Evolutionary conservation across 2,113 vertebrate species (phyloP), one percentile per base, ranked within the genome.

Genomic region (Gulo gulo): DNA sequence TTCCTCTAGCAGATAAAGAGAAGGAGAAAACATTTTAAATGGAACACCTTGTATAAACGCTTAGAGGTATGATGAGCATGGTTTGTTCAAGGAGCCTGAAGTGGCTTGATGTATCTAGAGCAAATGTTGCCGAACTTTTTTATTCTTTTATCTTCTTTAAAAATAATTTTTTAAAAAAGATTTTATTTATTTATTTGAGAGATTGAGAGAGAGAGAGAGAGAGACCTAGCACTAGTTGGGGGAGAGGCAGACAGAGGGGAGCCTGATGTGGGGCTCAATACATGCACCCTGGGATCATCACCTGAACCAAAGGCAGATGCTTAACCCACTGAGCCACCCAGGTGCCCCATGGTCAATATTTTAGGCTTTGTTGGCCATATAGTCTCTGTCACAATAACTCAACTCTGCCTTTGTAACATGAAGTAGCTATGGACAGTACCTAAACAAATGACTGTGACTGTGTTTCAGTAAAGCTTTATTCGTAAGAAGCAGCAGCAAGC

Each of bases 401-500:
- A 76, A 1, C 71, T 97, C 52, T 89, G 87, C 45, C 26, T 96
- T 63, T 85, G 34, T 95, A 90, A n/a, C 78, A 47, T 55, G 31
- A 94, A 82, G 55, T 52, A 96, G 16, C 69, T 34, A 39, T 42
- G 79, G 52, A 42, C 13, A 74, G 69, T 85, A 20, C 42, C 65
- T 85, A 78, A 90, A 2, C 80, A 63, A 88, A 36, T 59, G 23
- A 86, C 0, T 34, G 10, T 63, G 50, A 20, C 21, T 78, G 0
- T 95, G 29, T 97, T 95, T 61, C 45, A 86, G 12, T 81, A 82
- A 89, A 95, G 73, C 26, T 95, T 91, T 90, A 85, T 65, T 87
- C 94, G 76, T 2, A 88, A 42, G 63, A 69, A 86, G 31, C 88
- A 92, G 18, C 34, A 86, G 26, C 34, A 71, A 73, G 63, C 45